phyloP scores from a whole-genome alignment of 1,140 invertebrate species.

The Tetramorium alpestre region DNA sequence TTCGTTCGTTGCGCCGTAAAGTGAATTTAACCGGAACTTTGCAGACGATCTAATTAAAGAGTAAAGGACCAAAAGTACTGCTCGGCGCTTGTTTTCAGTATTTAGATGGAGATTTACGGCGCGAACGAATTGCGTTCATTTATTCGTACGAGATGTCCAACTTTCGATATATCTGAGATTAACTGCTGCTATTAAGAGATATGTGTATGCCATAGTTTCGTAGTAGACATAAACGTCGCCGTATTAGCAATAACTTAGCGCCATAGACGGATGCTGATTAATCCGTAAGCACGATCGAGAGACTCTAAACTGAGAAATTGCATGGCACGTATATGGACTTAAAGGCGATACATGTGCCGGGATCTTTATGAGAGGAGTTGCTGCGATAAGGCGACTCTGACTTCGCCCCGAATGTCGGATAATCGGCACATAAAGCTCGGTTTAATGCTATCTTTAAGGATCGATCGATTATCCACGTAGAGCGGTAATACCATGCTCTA shows the following conservation, averaged over 20 bases:
- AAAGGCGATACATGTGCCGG: conserved; percentile 16
- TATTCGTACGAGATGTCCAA: neutral
- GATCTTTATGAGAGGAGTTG: conserved; percentile 20
- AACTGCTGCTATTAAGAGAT: neutral
- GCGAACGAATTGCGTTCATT: neutral
- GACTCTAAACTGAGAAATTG: conserved; percentile 10
- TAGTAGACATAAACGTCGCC: neutral
- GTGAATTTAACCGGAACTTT: conserved; percentile 54
- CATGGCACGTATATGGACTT: conserved; percentile 14
- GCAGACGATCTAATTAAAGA: conserved; percentile 54
- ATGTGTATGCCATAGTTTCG: neutral
- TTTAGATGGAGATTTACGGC: conserved; percentile 15
- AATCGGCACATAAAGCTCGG: conserved; percentile 63
- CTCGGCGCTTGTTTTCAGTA: conserved; percentile 10
- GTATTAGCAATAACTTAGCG: neutral
- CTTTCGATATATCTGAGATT: neutral
- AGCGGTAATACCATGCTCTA: conserved; percentile 36
- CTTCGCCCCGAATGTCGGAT: conserved; percentile 21
- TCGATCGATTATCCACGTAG: conserved; percentile 61
- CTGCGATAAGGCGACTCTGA: conserved; percentile 55
- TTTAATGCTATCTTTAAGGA: conserved; percentile 67
- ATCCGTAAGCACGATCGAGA: neutral
- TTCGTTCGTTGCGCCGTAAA: conserved; percentile 35
- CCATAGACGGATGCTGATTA: neutral
- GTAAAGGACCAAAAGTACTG: conserved; percentile 31